Percentiles rank a stretch among this genome's conserved stretches.
Conservation (phyloP, 1,140 invertebrate species). For the Sycophaga agraensis region DNA sequence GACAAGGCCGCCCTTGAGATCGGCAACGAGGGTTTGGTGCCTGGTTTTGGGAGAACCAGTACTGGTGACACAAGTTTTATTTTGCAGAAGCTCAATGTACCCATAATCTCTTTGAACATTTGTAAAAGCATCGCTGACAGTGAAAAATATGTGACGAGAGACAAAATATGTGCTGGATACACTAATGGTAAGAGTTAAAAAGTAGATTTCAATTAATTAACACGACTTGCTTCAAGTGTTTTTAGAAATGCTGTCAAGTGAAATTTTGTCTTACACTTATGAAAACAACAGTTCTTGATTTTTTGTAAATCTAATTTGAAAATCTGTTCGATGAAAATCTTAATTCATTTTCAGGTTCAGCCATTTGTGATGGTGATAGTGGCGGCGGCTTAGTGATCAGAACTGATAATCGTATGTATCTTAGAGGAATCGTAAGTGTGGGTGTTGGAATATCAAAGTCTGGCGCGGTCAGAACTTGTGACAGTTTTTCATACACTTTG, state of each 20-base stretch:
- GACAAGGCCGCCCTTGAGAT: constrained; percentile 33
- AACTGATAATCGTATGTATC: constrained; percentile 41
- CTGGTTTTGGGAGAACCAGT: constrained; percentile 51
- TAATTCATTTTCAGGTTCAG: constrained; percentile 44
- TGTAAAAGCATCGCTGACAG: constrained; percentile 36
- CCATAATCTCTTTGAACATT: constrained; percentile 37
- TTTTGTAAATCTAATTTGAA: constrained; percentile 15
- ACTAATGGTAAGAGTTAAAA: constrained; percentile 43
- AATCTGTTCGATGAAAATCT: too few relatives aligned
- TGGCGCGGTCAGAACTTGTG: constrained; percentile 36
- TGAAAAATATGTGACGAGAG: constrained; percentile 40
- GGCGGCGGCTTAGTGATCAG: constrained; percentile 51
- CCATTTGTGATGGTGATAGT: constrained; percentile 54
- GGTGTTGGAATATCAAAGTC: constrained; percentile 36
- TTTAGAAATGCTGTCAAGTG: too few relatives aligned
- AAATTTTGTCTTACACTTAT: too few relatives aligned
- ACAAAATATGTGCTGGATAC: constrained; percentile 55
- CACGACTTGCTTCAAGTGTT: too few relatives aligned
- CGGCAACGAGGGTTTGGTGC: constrained; percentile 45
- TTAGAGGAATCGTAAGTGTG: constrained; percentile 51
- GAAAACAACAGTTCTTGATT: too few relatives aligned
- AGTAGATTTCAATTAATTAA: too few relatives aligned
- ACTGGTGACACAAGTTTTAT: constrained; percentile 36
- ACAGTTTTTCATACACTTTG: constrained; percentile 46
- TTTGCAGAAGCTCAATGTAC: constrained; percentile 45